Evolutionary conservation across 1,140 invertebrate species (phyloP), one percentile per base, ranked within the genome.

Genomic region (Brachionus manjavacas): DNA sequence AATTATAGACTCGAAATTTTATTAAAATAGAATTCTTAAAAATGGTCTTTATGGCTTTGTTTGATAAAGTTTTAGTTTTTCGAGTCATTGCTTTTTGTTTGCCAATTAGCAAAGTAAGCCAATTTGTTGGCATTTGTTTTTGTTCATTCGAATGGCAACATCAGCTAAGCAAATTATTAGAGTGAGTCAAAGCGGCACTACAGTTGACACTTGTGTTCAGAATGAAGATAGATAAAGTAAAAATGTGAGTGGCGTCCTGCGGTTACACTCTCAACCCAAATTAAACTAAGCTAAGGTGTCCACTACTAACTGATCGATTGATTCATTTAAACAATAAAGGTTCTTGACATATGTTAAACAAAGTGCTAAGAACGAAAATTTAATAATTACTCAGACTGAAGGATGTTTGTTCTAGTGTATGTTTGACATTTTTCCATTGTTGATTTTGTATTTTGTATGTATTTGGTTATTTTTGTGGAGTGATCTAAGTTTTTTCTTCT

Each of bases 1-100:
- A 4, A 68, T 68, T 68, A 68, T 28, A 68, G 64, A 68, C 64
- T 55, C 52, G 52, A 55, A 55, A 55, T 55, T 55, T 55, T 55
- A 55, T 55, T 55, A 55, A 55, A 55, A 55, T 55, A 55, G 64
- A 68, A 68, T 68, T 68, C 64, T 68, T 68, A 68, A 68, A 68
- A 68, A 68, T 68, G 64, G 64, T 68, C 64, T 68, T 68, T 68
- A 35, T 55, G 52, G 52, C 52, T 68, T 68, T 68, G 23, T 68
- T 68, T 68, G 11, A 28, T 68, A 31, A 4, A 35, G 20, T 3
- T 25, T 28, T 35, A 68, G 9, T 35, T 68, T 68, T 68, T 68
- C 25, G 31, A 68, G 23, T 31, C 64, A 68, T 55, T 55, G 52
- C 52, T 68, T 68, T 68, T 68, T 68, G 25, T 68, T 68, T 28